Base-by-base conservation (phyloP, 2,113 vertebrate genomes). In the Anguilla japonica region DNA sequence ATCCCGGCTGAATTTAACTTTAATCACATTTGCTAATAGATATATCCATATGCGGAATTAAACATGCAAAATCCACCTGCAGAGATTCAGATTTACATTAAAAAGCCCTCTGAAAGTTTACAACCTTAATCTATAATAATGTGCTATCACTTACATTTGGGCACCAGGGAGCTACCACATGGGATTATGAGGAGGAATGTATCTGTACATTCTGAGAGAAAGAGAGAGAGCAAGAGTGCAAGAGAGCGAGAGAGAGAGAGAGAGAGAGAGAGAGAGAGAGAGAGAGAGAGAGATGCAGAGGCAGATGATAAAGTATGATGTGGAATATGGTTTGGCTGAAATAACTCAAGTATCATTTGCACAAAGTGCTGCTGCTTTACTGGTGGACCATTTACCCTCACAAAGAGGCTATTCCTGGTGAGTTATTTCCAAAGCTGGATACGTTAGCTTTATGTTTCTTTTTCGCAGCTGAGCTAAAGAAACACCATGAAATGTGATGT, bases 81-180 rank as follows among this genome's bases (percentile, higher is more conserved):
- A 83, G 53, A 60, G 89, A 46, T 87, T 88, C 89, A 91, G 91
- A 92, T 92, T 91, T 87, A 29, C 78, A 90, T 93, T 86, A 89
- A 87, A 84, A 82, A 90, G 83, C 90, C 80, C 86, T 91, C 89
- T 89, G 87, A 92, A 92, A 88, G 89, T 93, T 94, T 93, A 92
- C 88, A 81, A 89, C 89, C 71, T 93, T 92, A 89, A 91, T 95
- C 89, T 90, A 91, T 92, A 91, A 87, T 90, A 89, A 93, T 92
- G 79, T 87, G 16, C 88, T 91, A 88, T 87, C 0, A 16, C 71
- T 40, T 88, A 89, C 18, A 39, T 91, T 92, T 87, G 89, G 84
- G 87, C 86, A 20, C 86, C 84, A 20, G 34, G 34, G 57, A 6
- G 26, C 71, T 2, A 29, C 26, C 43, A 20, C 53, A 41, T 26